These are phyloP conservation scores for Corythaixoides concolor DNA, from an alignment of 2,113 vertebrate species.

Conservation along the genomic window DNA sequence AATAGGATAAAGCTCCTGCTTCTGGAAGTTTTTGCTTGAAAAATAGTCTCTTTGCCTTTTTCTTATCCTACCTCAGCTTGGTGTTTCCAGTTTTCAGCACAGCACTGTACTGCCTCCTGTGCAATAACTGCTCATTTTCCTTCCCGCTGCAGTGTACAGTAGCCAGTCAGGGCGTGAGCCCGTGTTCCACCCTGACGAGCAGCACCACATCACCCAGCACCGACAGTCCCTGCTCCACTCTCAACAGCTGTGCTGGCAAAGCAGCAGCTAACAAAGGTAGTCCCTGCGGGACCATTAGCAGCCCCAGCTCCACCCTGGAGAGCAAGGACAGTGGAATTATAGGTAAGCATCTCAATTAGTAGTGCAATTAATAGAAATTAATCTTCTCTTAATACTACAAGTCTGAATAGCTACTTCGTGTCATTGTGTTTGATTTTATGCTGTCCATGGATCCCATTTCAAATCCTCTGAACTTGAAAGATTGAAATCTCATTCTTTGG, in stretches of 20 bases:
- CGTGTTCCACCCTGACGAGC: constrained; percentile 95
- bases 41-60: not conserved
- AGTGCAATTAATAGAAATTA: not conserved
- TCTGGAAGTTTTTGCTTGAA: not conserved
- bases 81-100: not conserved
- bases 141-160: constrained; percentile 77
- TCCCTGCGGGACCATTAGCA: constrained; percentile 93
- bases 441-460: not conserved
- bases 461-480: not conserved
- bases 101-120: not conserved
- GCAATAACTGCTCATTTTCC: not conserved
- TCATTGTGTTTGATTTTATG: not conserved
- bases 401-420: not conserved
- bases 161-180: constrained; percentile 87
- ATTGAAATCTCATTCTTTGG: not conserved
- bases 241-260: constrained; percentile 87
- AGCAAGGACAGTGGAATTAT: constrained; percentile 99
- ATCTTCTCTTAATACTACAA: not conserved
- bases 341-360: constrained; percentile 77
- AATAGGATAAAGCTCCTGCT: not conserved
- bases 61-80: not conserved
- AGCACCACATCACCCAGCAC: constrained; percentile 94
- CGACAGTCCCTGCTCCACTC: constrained; percentile 96
- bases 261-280: constrained; percentile 81
- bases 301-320: constrained; percentile 96